A percentile compares a stretch with the other conserved stretches of the same genome.
These are phyloP conservation scores for Sarcophaga peregrina DNA, from an alignment of 1,140 invertebrate genomes.

Conservation along the genomic window DNA sequence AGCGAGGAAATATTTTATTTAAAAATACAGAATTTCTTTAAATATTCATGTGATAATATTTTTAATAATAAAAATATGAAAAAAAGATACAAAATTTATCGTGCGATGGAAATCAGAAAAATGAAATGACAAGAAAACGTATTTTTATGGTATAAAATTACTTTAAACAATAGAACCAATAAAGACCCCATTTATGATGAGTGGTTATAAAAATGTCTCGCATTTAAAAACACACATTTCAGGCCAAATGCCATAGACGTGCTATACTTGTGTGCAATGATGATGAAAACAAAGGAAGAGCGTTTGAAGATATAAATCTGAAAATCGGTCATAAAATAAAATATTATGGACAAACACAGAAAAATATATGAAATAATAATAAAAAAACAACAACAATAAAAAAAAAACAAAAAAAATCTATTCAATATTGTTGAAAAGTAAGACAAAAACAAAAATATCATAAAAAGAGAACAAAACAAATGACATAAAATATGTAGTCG, in stretches of 20 bases:
- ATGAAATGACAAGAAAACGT: not conserved
- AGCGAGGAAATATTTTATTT: not conserved
- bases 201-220: slow-evolving; percentile 18
- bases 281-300: too few species aligned
- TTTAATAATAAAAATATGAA: not conserved
- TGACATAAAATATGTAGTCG: not conserved
- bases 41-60: not conserved
- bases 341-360: slow-evolving; percentile 17
- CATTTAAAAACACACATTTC: not conserved
- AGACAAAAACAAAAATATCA: not conserved
- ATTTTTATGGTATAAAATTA: slow-evolving; percentile 31
- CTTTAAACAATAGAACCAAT: slow-evolving; percentile 30
- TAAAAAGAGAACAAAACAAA: slow-evolving; percentile 22
- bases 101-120: not conserved
- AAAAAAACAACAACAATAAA: not conserved
- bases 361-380: slow-evolving; percentile 9
- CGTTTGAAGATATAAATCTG: slow-evolving; percentile 30
- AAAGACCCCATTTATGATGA: slow-evolving; percentile 13
- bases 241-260: not conserved
- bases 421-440: not conserved
- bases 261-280: too few species aligned
- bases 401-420: slow-evolving; percentile 3
- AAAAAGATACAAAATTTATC: not conserved
- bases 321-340: slow-evolving; percentile 38
- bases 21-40: not conserved